Evolutionary conservation across 2,888 invertebrate species (phyloP).

Genomic region (Eutolmus rufibarbis): DNA sequence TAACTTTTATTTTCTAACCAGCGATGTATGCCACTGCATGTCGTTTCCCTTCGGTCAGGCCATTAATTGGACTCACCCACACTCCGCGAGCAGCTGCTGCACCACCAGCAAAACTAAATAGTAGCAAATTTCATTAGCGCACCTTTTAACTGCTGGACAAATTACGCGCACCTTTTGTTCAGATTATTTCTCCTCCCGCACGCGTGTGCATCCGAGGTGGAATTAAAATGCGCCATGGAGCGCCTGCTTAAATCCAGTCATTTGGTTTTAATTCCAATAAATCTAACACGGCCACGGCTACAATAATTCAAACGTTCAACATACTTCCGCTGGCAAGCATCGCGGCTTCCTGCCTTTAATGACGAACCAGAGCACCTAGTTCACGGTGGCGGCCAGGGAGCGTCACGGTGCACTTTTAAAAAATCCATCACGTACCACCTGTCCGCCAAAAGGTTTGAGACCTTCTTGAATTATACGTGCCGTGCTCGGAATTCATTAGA

Average conservation of each 20-base stretch:
- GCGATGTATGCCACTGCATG: background rate
- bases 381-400: background rate
- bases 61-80: background rate
- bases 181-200: background rate
- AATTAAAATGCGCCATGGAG: background rate
- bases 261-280: constrained; percentile 13
- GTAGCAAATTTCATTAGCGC: background rate
- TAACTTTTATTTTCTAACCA: constrained; percentile 8
- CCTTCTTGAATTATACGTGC: background rate
- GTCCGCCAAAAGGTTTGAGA: background rate
- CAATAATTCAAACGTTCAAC: background rate
- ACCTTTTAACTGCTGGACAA: background rate
- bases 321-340: background rate
- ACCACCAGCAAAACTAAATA: background rate
- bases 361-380: constrained; percentile 7
- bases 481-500: background rate
- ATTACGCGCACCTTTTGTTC: background rate
- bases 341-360: constrained; percentile 6
- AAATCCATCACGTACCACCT: background rate
- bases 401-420: background rate
- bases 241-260: background rate
- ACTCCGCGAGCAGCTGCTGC: background rate
- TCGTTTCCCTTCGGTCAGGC: background rate
- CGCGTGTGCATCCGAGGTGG: background rate
- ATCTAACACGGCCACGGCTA: constrained; percentile 5